Evolutionary conservation across 1,140 invertebrate genomes (phyloP).

Genomic region (Drosophila ogumai): DNA sequence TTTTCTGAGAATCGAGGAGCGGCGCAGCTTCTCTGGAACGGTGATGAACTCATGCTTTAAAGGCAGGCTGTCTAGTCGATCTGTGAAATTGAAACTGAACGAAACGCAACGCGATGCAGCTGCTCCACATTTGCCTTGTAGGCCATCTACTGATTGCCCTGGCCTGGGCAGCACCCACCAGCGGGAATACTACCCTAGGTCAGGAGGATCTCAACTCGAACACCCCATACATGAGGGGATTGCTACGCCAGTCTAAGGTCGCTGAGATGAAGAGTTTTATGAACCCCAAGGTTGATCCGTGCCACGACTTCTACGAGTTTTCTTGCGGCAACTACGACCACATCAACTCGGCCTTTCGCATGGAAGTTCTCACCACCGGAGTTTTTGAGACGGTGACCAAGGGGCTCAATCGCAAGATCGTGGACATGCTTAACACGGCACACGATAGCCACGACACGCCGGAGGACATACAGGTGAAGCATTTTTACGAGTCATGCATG

Average conservation of each 20-base stretch:
- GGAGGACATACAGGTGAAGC: conserved; percentile 60
- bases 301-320: conserved; percentile 88
- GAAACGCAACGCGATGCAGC: conserved; percentile 11
- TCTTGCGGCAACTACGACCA: conserved; percentile 89
- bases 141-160: not conserved
- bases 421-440: conserved; percentile 23
- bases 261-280: conserved; percentile 77
- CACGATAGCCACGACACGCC: conserved; percentile 25
- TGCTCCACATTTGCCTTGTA: conserved; percentile 6
- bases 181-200: not conserved
- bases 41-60: conserved; percentile 6
- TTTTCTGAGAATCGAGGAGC: conserved; percentile 15
- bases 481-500: conserved; percentile 56
- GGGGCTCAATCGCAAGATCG: conserved; percentile 55
- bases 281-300: conserved; percentile 86
- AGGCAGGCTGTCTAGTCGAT: conserved; percentile 10
- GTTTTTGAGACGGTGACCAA: conserved; percentile 62
- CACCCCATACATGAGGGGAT: not conserved
- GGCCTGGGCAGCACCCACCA: conserved; percentile 5
- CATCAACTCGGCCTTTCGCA: conserved; percentile 55
- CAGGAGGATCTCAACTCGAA: not conserved
- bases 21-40: not conserved
- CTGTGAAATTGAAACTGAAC: not conserved
- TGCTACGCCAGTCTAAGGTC: conserved; percentile 53
- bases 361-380: conserved; percentile 54